Percentiles rank a stretch among this genome's conserved stretches.
Conservation (phyloP, 1,140 invertebrate species). For the Heliconius melpomene region DNA sequence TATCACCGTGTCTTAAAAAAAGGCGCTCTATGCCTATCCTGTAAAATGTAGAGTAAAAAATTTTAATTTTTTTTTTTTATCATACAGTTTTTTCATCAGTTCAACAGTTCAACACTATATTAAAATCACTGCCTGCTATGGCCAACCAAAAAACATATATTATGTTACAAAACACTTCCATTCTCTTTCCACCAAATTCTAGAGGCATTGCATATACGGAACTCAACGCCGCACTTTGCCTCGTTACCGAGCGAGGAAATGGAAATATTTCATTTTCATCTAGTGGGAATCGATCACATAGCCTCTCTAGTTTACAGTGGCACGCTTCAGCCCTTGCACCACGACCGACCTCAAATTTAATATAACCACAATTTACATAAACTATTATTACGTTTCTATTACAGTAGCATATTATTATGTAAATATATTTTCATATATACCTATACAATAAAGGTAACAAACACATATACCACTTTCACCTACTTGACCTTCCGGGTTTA, state of each 20-base stretch:
- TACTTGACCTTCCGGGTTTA: constrained; percentile 29
- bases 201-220: no score
- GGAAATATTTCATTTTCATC: background rate
- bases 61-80: no score
- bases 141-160: no score
- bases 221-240: background rate
- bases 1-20: no score
- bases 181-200: no score
- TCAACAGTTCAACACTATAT: no score
- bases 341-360: background rate
- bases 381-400: background rate
- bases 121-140: no score
- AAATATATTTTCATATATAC: background rate
- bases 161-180: no score
- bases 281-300: background rate
- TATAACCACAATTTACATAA: background rate
- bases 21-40: no score
- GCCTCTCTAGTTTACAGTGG: background rate
- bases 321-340: background rate
- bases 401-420: background rate
- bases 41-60: no score
- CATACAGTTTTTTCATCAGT: no score
- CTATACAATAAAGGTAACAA: background rate
- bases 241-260: background rate
- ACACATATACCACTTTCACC: constrained; percentile 18